phyloP scores from a whole-genome alignment of 2,113 vertebrate species.

The Sinosuthora webbiana region DNA sequence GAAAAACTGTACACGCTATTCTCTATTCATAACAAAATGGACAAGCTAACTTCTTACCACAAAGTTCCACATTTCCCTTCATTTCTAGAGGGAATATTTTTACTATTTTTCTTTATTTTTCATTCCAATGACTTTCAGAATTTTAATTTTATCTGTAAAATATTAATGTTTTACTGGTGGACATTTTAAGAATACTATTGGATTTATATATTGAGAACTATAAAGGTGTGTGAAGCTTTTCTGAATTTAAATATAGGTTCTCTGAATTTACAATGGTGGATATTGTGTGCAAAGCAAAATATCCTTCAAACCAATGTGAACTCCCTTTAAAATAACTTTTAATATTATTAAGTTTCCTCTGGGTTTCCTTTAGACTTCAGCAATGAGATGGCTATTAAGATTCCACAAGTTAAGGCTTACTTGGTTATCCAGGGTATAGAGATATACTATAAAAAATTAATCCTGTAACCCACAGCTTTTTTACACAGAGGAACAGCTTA shows the following conservation, averaged over 20 bases:
- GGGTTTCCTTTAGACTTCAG: conserved; percentile 72
- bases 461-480: conserved; percentile 41
- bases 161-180: conserved; percentile 41
- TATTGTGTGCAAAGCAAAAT: conserved; percentile 71
- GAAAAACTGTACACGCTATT: conserved; percentile 53
- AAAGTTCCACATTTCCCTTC: conserved; percentile 60
- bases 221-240: conserved; percentile 57
- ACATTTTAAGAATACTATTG: conserved; percentile 32
- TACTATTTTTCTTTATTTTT: conserved; percentile 54
- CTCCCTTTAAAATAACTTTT: conserved; percentile 79
- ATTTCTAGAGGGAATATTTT: conserved; percentile 59
- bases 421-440: conserved; percentile 50
- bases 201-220: conserved; percentile 55
- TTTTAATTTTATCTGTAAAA: conserved; percentile 71
- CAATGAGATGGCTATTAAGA: conserved; percentile 70
- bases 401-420: conserved; percentile 63
- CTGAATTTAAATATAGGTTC: conserved; percentile 55
- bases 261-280: conserved; percentile 72
- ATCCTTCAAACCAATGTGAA: conserved; percentile 68
- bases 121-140: conserved; percentile 46
- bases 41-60: conserved; percentile 55
- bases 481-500: conserved; percentile 42
- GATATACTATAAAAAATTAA: conserved; percentile 49
- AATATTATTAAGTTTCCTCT: conserved; percentile 77
- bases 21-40: conserved; percentile 62